Evolutionary conservation across 2,888 invertebrate species (phyloP), one percentile per base, ranked within the genome.

Genomic region (Drosophila greeni): DNA sequence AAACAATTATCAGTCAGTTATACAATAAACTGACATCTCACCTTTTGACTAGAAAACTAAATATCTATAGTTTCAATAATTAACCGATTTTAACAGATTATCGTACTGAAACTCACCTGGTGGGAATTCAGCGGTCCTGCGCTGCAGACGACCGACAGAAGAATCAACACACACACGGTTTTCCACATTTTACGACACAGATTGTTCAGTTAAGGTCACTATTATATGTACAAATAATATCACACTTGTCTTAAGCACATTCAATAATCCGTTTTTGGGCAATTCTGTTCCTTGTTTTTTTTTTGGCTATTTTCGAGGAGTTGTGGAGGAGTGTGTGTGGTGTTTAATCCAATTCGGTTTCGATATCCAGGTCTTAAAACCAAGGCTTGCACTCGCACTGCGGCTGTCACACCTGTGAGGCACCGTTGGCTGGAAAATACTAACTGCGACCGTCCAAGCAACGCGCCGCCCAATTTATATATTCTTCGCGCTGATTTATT

Each of bases 401-500:
- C 73, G 59, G 45, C 59, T 53, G 53, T 55, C 74, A 76, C 84
- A 84, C 76, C 80, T 86, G 85, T 87, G 86, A 87, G 87, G 87
- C 87, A 86, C 87, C 88, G 87, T 87, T 88, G 88, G 87, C 86
- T 87, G 87, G 84, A 84, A 85, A 86, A 86, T 86, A 87, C 88
- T 86, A 86, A 88, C 88, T 88, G 88, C 88, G 87, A 85, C 82
- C 82, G 84, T 76, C 84, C 81, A 78, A 81, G 85, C 84, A 78
- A 82, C 81, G 86, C 77, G 83, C 84, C 84, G 86, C 86, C 86
- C 88, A 87, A 88, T 88, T 88, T 88, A 88, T 88, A 88, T 88
- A 88, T 88, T 88, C 88, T 87, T 86, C 87, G 85, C 86, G 86
- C 86, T 86, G 88, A 88, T 88, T 88, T 88, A 87, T 88, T 88